Evolutionary conservation across 30 jellyfish, hydroid and myxozoan genomes (phyloP).

Genomic region (Cassiopea xamachana): DNA sequence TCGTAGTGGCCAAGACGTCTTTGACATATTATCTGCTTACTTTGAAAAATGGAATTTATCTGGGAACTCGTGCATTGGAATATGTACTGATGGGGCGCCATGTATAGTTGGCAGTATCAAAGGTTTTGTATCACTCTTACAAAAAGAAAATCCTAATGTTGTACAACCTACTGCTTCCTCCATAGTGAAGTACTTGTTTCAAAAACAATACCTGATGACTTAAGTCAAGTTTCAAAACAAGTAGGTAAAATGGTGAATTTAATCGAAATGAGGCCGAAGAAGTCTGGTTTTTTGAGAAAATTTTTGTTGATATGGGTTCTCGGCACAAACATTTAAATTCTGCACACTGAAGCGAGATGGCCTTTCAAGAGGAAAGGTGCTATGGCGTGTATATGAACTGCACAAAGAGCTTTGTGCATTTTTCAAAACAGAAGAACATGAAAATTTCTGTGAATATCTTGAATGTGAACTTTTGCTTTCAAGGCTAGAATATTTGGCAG

Average conservation of each 20-base stretch:
- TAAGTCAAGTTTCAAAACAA: neutral
- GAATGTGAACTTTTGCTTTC: neutral
- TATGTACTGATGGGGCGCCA: neutral
- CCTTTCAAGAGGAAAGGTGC: neutral
- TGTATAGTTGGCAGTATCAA: neutral
- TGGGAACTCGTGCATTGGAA: neutral
- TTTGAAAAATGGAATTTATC: neutral
- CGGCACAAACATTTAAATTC: neutral
- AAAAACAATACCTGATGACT: neutral
- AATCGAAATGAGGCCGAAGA: neutral
- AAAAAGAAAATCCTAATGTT: neutral
- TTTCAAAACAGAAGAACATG: neutral
- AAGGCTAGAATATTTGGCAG: neutral
- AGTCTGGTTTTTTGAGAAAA: neutral
- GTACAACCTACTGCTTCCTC: neutral
- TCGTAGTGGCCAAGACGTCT: neutral
- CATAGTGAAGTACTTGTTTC: neutral
- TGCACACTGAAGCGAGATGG: neutral
- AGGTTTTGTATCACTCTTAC: neutral
- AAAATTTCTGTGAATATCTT: neutral
- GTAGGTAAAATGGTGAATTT: neutral
- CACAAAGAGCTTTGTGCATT: neutral
- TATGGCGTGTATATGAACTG: neutral
- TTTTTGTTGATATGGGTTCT: neutral
- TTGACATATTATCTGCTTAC: neutral